Evolutionary conservation across 2,797 vertebrate species (phyloP), one percentile per base, ranked within the genome.

Genomic region (Alfaro cultratus): DNA sequence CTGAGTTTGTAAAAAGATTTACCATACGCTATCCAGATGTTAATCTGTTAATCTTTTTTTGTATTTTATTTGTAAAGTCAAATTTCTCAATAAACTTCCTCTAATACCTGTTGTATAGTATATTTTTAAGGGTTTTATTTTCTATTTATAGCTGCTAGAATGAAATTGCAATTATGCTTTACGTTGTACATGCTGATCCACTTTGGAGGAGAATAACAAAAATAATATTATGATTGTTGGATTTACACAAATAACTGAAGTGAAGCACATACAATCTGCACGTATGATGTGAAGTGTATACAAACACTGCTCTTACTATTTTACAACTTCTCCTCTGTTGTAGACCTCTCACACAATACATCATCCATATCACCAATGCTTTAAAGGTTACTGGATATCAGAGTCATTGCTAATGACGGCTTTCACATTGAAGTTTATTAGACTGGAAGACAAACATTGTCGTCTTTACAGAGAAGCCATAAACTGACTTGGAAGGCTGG

Each of bases 361-460:
- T 70, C 0, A 1, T 0, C 68, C 31, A 9, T 60, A 47, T 47
- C 18, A 16, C 47, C 47, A 62, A 43, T 7, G 29, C 6, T 77
- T 55, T 78, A 34, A 81, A 84, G 18, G 31, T 73, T 70, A 75
- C 29, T 0, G 23, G 9, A 31, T 36, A 5, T 47, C 55, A 76
- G 43, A 43, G 36, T 8, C 0, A 74, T 73, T 46, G 41, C 64
- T 73, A 36, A 76, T 77, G 45, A 72, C 23, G 5, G 31, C 31
- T 83, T 78, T 85, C 70, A 78, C n/a, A n/a, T 67, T 85, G 73
- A n/a, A 39, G 68, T 82, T 83, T 79, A 77, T 76, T 43, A 43
- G 71, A 76, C 16, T 9, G 2, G 1, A 10, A 6, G 5, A 41
- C 29, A 45, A 64, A 57, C 34, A 49, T 75, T 76, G 60, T 51